Conservation (phyloP, 2,888 invertebrate genomes). For the Holacanthella duospinosa region DNA sequence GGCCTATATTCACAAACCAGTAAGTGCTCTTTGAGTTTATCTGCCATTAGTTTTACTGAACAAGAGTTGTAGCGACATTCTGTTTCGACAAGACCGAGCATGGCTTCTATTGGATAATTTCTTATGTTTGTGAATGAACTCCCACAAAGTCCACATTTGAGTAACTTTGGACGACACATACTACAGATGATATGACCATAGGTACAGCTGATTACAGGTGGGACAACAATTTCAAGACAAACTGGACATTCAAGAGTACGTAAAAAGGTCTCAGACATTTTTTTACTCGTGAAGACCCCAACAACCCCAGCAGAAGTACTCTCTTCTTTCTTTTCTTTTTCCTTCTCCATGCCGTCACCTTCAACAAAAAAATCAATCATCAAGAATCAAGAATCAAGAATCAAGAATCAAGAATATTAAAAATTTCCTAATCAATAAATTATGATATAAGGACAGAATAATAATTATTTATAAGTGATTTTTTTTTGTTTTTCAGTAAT, state of each 20-base stretch:
- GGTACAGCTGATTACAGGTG: neutral
- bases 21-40: neutral
- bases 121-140: neutral
- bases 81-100: constrained; percentile 3
- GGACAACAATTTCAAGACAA: neutral
- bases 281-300: neutral
- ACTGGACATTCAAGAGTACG: neutral
- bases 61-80: neutral
- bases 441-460: too few relatives aligned
- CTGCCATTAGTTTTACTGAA: neutral
- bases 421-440: too few relatives aligned
- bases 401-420: too few relatives aligned
- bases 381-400: too few relatives aligned
- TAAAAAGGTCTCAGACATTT: neutral
- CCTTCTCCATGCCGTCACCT: neutral
- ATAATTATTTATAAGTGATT: too few relatives aligned
- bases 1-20: neutral
- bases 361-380: neutral
- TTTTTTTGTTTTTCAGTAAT: too few relatives aligned
- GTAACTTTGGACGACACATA: neutral
- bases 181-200: constrained; percentile 3
- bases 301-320: neutral
- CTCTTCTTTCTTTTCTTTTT: neutral
- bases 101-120: constrained; percentile 9
- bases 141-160: constrained; percentile 5